phyloP scores from a whole-genome alignment of 2,888 invertebrate genomes.

The Ormyrus thymus region DNA sequence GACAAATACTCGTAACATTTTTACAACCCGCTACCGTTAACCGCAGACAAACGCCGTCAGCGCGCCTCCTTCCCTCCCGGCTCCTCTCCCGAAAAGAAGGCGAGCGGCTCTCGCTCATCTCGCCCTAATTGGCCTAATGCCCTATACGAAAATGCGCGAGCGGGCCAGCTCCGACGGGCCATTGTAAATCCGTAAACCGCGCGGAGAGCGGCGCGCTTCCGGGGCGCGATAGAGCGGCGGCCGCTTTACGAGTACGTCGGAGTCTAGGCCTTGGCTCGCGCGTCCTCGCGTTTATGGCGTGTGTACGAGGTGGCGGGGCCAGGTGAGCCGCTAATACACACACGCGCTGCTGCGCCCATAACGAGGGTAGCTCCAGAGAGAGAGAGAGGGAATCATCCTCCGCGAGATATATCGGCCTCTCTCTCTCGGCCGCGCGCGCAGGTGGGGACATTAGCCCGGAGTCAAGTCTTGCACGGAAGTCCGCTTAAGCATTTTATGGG shows the following conservation, averaged over 20 bases:
- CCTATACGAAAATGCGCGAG: not conserved
- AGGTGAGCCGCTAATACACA: conserved; percentile 40
- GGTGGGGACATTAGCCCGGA: not conserved
- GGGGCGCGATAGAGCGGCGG: conserved; percentile 28
- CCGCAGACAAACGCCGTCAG: too few relatives aligned
- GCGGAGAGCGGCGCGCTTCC: conserved; percentile 3
- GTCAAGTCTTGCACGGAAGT: conserved; percentile 71
- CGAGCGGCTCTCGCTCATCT: not conserved
- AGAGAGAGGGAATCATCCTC: too few relatives aligned
- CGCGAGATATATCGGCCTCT: too few relatives aligned
- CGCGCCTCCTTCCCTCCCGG: too few relatives aligned
- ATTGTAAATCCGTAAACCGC: conserved; percentile 51
- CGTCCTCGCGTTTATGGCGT: conserved; percentile 43
- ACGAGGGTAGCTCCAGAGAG: conserved; percentile 43
- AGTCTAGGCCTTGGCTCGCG: not conserved
- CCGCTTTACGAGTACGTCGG: conserved; percentile 44
- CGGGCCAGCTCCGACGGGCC: not conserved
- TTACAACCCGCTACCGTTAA: too few relatives aligned
- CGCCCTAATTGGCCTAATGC: conserved; percentile 11
- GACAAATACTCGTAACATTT: too few relatives aligned
- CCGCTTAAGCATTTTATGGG: conserved; percentile 74
- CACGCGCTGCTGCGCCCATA: conserved; percentile 24
- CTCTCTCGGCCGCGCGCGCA: too few relatives aligned
- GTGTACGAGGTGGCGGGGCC: conserved; percentile 39
- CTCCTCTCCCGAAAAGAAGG: not conserved